Evolutionary conservation across 1,140 invertebrate species (phyloP).

Genomic region (Drosophila nannoptera): DNA sequence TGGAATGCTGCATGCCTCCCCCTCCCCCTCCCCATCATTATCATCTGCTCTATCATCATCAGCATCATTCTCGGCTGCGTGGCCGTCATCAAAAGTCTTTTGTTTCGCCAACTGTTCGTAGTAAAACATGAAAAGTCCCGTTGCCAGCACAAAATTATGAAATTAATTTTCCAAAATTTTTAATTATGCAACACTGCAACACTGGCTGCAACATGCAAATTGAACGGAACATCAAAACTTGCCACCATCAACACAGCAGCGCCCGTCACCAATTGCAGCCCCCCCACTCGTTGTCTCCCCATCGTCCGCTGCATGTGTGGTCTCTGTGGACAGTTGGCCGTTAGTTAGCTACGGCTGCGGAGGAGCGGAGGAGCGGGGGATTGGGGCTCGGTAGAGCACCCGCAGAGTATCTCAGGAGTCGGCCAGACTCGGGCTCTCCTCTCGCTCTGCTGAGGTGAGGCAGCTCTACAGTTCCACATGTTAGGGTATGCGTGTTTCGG

Average conservation of each 20-base stretch:
- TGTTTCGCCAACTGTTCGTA: conserved; percentile 46
- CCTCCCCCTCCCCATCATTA: not conserved
- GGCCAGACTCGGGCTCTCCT: no score
- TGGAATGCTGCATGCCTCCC: not conserved
- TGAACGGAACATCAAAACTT: conserved; percentile 40
- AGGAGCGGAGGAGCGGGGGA: no score
- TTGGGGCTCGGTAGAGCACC: no score
- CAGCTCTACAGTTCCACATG: no score
- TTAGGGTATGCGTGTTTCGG: no score
- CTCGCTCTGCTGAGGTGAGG: no score
- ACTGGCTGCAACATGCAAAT: conserved; percentile 68
- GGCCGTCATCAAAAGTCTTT: conserved; percentile 24
- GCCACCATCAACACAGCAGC: not conserved
- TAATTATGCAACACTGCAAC: conserved; percentile 75
- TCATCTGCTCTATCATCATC: not conserved
- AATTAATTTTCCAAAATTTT: conserved; percentile 74
- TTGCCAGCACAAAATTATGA: conserved; percentile 58
- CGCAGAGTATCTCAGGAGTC: no score
- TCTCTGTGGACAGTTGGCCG: no score
- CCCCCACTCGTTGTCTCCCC: not conserved
- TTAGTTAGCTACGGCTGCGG: no score
- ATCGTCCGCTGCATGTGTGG: not conserved
- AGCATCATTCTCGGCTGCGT: not conserved
- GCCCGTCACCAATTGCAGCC: conserved; percentile 1
- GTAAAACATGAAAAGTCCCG: conserved; percentile 16